Conservation (phyloP, 2,888 invertebrate genomes). For the Acanthosepion lycidas region DNA sequence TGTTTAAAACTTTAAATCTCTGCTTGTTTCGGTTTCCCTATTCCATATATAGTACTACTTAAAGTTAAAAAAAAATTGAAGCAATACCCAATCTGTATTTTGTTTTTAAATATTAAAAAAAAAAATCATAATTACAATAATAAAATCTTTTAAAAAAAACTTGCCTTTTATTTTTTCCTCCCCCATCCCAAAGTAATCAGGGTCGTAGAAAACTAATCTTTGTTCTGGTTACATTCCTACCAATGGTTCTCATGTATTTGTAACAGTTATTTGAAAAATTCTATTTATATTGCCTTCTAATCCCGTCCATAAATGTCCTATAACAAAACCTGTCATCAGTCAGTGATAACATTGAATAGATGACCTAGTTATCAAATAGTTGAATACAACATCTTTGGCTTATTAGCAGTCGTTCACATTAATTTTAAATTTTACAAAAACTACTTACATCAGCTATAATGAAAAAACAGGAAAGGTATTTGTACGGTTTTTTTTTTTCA, state of each 20-base stretch:
- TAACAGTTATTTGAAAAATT: neutral
- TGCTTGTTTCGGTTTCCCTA: too few species aligned
- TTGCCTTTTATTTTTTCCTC: neutral
- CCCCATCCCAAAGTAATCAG: neutral
- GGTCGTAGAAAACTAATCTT: neutral
- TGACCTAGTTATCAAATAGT: neutral
- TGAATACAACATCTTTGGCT: neutral
- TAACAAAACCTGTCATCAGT: neutral
- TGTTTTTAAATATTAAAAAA: neutral
- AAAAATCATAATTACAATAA: neutral
- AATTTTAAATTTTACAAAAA: too few species aligned
- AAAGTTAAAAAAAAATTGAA: too few species aligned
- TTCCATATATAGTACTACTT: too few species aligned
- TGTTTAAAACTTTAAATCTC: too few species aligned
- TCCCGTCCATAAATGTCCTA: neutral
- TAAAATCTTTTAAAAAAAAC: neutral
- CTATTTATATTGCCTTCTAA: neutral
- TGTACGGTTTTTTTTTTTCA: too few species aligned
- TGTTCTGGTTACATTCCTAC: neutral
- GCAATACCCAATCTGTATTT: neutral
- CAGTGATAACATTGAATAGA: neutral
- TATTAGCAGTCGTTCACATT: too few species aligned
- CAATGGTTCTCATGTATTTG: neutral
- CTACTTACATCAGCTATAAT: too few species aligned
- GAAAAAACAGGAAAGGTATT: too few species aligned